Evolutionary conservation across 2,113 vertebrate species (phyloP).

Genomic region (Bombycilla garrulus): DNA sequence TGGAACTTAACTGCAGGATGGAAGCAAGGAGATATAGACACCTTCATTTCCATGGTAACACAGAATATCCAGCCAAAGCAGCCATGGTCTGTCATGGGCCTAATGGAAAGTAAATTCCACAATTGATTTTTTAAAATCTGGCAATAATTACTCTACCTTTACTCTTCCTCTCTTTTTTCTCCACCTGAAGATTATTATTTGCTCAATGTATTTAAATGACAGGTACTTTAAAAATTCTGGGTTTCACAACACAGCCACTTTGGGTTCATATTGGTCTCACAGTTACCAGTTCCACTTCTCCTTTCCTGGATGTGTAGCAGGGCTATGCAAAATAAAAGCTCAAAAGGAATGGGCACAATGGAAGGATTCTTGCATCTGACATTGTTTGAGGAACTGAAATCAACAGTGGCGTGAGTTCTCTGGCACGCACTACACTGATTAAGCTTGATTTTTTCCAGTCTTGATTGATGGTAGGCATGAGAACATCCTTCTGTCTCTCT

Average conservation of each 20-base stretch:
- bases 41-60: neutral
- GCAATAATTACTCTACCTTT: neutral
- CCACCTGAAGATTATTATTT: neutral
- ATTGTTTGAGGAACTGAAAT: slow-evolving; percentile 26
- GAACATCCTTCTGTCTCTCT: neutral
- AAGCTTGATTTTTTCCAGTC: neutral
- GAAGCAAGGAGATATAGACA: neutral
- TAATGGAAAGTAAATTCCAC: neutral
- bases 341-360: neutral
- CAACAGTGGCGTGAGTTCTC: neutral
- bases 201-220: neutral
- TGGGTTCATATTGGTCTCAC: neutral
- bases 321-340: slow-evolving; percentile 12
- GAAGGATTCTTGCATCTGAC: neutral
- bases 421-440: neutral
- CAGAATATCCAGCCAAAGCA: neutral
- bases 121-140: neutral
- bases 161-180: neutral
- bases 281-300: slow-evolving; percentile 2
- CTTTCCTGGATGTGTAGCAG: neutral
- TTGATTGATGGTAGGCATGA: neutral
- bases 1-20: neutral
- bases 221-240: neutral
- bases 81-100: neutral
- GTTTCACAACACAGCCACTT: neutral